These are phyloP conservation scores for Spondyliosoma cantharus DNA, from an alignment of 2,797 vertebrate genomes.

Conservation along the genomic window DNA sequence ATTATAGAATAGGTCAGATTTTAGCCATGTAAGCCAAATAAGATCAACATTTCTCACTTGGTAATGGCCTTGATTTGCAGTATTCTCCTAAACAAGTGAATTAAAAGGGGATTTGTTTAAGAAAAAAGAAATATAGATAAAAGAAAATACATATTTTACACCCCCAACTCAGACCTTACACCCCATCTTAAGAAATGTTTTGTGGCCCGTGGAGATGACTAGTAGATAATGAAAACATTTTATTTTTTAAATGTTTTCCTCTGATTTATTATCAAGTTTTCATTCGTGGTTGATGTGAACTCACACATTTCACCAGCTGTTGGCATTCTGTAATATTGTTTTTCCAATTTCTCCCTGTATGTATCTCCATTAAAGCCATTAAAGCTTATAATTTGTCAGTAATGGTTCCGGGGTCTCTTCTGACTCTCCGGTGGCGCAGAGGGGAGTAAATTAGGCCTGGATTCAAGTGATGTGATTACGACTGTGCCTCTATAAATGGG, in stretches of 20 bases:
- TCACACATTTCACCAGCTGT: background rate
- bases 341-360: background rate
- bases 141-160: too few species aligned
- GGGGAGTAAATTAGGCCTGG: slow-evolving; percentile 33
- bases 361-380: slow-evolving; percentile 21
- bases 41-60: too few species aligned
- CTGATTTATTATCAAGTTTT: background rate
- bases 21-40: too few species aligned
- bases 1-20: background rate
- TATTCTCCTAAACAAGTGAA: too few species aligned
- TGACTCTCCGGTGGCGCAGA: slow-evolving; percentile 16
- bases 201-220: too few species aligned
- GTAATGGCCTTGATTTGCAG: too few species aligned
- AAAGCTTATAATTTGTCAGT: slow-evolving; percentile 30
- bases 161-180: too few species aligned
- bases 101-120: too few species aligned
- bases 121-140: too few species aligned
- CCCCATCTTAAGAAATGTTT: too few species aligned
- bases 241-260: too few species aligned
- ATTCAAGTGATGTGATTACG: slow-evolving; percentile 35
- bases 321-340: background rate
- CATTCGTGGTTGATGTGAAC: background rate
- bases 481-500: slow-evolving; percentile 10
- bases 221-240: too few species aligned
- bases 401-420: slow-evolving; percentile 25